Conservation (phyloP, 1,140 invertebrate genomes). For the Chelonus insularis region DNA sequence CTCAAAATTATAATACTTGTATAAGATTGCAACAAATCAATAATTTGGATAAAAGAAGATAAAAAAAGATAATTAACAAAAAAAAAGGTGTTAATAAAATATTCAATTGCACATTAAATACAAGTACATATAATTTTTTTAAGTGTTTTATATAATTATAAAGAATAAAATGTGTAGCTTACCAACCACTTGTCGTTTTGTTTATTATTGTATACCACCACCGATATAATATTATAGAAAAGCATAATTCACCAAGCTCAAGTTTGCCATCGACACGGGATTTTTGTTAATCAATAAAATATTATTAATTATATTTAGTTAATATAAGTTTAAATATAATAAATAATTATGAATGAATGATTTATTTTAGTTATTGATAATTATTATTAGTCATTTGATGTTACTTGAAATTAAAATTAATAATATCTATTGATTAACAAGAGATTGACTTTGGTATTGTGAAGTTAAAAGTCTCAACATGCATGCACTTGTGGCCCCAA, state of each 20-base stretch:
- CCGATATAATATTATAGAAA: conserved; percentile 45
- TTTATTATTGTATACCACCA: conserved; percentile 41
- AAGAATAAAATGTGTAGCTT: conserved; percentile 43
- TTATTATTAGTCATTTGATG: no score
- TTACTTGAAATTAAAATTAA: no score
- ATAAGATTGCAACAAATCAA: conserved; percentile 7
- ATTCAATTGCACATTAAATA: conserved; percentile 52
- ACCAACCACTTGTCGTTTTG: conserved; percentile 33
- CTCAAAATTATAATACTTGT: conserved; percentile 24
- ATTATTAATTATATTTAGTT: no score
- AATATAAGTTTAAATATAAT: no score
- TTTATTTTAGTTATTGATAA: no score
- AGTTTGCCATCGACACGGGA: conserved; percentile 35
- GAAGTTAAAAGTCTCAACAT: conserved; percentile 44
- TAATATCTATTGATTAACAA: conserved; percentile 48
- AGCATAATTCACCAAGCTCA: conserved; percentile 37
- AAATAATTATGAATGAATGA: no score
- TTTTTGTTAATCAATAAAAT: conserved; percentile 53
- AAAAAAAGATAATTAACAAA: conserved; percentile 29
- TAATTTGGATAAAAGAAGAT: conserved; percentile 18
- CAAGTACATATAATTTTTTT: conserved; percentile 33
- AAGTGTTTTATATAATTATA: conserved; percentile 3
- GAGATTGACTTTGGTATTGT: conserved; percentile 23
- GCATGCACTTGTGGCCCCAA: conserved; percentile 56
- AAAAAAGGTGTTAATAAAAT: conserved; percentile 30